Percentiles rank a stretch among this genome's conserved stretches.
Conservation (phyloP, 2,888 invertebrate species). For the Automeris io region DNA sequence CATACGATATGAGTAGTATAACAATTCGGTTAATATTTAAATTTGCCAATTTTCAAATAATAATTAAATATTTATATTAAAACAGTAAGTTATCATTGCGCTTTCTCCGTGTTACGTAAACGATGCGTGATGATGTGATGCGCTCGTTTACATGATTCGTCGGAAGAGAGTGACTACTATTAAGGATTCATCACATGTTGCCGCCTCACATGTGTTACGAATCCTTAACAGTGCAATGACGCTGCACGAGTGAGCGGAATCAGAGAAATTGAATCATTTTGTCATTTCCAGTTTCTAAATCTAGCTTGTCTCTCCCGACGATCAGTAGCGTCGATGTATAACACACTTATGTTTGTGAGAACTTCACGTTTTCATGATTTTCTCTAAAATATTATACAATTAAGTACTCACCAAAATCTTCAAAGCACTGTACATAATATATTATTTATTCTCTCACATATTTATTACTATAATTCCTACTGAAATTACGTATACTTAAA, state of each 20-base stretch:
- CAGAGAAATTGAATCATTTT: slow-evolving; percentile 29
- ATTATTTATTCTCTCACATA: no score
- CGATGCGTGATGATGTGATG: slow-evolving; percentile 47
- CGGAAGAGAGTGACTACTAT: slow-evolving; percentile 42
- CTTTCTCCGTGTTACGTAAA: slow-evolving; percentile 63
- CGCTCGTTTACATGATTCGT: slow-evolving; percentile 50
- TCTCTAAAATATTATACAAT: no score
- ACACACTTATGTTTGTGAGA: no score
- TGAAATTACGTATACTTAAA: no score
- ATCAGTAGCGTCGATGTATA: no score
- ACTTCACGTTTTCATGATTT: no score
- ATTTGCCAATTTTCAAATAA: slow-evolving; percentile 14
- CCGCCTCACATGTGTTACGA: slow-evolving; percentile 26
- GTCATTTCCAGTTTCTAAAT: slow-evolving; percentile 23
- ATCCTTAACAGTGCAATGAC: slow-evolving; percentile 11
- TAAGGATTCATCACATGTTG: slow-evolving; percentile 42
- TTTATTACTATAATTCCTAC: no score
- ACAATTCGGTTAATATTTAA: no score
- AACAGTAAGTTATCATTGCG: slow-evolving; percentile 49
- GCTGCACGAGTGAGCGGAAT: slow-evolving; percentile 10
- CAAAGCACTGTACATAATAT: no score
- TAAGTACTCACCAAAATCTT: no score
- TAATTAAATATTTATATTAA: slow-evolving; percentile 23
- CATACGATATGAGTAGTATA: no score
- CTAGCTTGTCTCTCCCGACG: slow-evolving; percentile 17